Conservation (phyloP, 2,113 vertebrate species). For the Solea solea region DNA sequence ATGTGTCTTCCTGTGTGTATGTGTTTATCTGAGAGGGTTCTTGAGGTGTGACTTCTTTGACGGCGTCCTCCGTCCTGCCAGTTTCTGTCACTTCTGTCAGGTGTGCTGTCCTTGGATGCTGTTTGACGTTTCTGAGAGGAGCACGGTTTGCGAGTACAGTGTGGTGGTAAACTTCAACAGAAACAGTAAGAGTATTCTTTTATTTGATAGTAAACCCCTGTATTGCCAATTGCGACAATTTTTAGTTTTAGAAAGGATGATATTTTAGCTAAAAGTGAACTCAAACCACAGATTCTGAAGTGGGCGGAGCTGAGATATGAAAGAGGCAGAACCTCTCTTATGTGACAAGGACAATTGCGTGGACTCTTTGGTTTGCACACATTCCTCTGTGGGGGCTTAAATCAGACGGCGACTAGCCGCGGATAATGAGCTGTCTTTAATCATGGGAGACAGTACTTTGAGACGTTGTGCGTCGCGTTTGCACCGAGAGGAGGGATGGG, state of each 20-base stretch:
- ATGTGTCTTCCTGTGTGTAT: conserved; percentile 8
- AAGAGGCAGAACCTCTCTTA: conserved; percentile 48
- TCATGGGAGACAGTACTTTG: conserved; percentile 93
- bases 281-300: conserved; percentile 20
- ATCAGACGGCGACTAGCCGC: conserved; percentile 88
- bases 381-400: conserved; percentile 69
- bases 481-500: conserved; percentile 82
- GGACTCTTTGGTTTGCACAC: conserved; percentile 54
- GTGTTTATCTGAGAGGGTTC: conserved; percentile 21
- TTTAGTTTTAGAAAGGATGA: neutral
- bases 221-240: neutral
- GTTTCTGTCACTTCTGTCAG: conserved; percentile 26
- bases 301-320: conserved; percentile 36
- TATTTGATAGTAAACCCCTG: too few species aligned
- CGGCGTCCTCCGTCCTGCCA: neutral
- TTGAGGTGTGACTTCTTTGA: conserved; percentile 7
- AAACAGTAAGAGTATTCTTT: too few species aligned
- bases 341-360: conserved; percentile 45
- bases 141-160: neutral
- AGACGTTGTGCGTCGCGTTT: conserved; percentile 96
- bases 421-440: conserved; percentile 99
- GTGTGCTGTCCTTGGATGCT: conserved; percentile 9
- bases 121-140: conserved; percentile 20
- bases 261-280: conserved; percentile 15
- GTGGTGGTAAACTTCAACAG: conserved; percentile 6